These are phyloP conservation scores for Pteruthius melanotis DNA, from an alignment of 2,113 vertebrate genomes.

Conservation along the genomic window DNA sequence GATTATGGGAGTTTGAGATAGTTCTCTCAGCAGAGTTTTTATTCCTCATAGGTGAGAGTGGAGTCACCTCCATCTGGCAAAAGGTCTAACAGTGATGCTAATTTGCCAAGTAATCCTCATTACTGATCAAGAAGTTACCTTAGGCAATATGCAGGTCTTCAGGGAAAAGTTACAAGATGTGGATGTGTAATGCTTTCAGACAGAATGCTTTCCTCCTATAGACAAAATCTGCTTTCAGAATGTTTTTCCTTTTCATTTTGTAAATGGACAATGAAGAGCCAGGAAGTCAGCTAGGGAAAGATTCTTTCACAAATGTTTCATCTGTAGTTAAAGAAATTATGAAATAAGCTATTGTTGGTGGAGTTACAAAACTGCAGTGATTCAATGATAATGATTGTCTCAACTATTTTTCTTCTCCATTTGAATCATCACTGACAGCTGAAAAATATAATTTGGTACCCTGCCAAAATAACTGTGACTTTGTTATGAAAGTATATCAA, in stretches of 20 bases:
- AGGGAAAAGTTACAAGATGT: not conserved
- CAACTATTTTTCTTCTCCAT: not conserved
- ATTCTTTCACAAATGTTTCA: not conserved
- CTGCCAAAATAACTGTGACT: not conserved
- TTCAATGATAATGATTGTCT: not conserved
- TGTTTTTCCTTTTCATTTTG: not conserved
- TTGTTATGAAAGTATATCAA: not conserved
- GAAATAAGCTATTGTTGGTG: not conserved
- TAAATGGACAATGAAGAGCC: not conserved
- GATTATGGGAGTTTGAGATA: not conserved
- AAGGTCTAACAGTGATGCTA: not conserved
- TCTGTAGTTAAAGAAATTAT: not conserved
- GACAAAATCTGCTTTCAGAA: not conserved
- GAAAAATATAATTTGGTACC: not conserved
- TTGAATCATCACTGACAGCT: constrained; percentile 2
- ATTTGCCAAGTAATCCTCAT: not conserved
- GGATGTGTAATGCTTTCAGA: not conserved
- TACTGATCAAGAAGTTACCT: not conserved
- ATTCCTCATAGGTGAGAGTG: not conserved
- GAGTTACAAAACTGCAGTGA: not conserved
- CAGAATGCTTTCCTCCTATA: not conserved
- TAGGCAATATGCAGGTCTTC: not conserved
- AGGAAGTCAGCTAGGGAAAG: not conserved
- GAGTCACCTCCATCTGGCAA: not conserved
- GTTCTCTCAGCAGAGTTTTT: not conserved